phyloP scores from a whole-genome alignment of 1,140 invertebrate genomes.

The Drosophila aff. region DNA sequence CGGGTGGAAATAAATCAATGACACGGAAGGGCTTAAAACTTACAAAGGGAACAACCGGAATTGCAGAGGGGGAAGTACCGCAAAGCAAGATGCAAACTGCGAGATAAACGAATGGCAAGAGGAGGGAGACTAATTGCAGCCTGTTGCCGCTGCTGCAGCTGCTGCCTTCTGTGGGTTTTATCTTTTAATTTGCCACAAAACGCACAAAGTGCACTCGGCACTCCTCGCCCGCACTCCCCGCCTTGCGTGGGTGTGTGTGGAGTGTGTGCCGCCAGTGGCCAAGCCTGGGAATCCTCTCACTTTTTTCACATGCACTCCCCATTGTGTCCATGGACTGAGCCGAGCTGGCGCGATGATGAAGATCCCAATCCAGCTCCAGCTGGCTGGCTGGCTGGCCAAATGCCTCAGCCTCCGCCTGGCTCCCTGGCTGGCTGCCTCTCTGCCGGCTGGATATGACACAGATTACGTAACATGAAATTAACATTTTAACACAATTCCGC shows the following conservation, averaged over 20 bases:
- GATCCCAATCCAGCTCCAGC: slow-evolving; percentile 50
- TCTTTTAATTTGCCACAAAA: slow-evolving; percentile 82
- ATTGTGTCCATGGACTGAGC: slow-evolving; percentile 47
- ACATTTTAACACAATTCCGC: slow-evolving; percentile 83
- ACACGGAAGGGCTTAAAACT: slow-evolving; percentile 20
- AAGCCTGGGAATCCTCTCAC: slow-evolving; percentile 82
- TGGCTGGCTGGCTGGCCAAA: slow-evolving; percentile 39
- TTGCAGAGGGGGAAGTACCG: slow-evolving; percentile 14
- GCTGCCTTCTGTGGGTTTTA: slow-evolving; percentile 54
- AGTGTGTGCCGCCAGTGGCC: slow-evolving; percentile 48
- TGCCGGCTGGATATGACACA: slow-evolving; percentile 76
- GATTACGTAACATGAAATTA: slow-evolving; percentile 81
- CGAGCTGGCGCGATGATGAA: slow-evolving; percentile 61
- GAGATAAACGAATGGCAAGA: slow-evolving; percentile 44
- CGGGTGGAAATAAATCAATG: slow-evolving; percentile 46
- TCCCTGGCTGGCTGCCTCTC: slow-evolving; percentile 35
- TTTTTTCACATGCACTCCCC: slow-evolving; percentile 73
- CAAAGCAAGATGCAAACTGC: slow-evolving; percentile 32
- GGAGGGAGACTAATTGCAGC: slow-evolving; percentile 64
- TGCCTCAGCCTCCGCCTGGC: slow-evolving; percentile 35
- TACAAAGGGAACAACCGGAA: slow-evolving; percentile 28
- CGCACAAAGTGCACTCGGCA: slow-evolving; percentile 62
- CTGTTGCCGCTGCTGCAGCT: slow-evolving; percentile 46
- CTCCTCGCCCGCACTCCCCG: slow-evolving; percentile 1
- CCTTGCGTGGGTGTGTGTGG: slow-evolving; percentile 24